Base-by-base conservation (phyloP, 2,113 vertebrate species). In the Meleagris gallopavo region DNA sequence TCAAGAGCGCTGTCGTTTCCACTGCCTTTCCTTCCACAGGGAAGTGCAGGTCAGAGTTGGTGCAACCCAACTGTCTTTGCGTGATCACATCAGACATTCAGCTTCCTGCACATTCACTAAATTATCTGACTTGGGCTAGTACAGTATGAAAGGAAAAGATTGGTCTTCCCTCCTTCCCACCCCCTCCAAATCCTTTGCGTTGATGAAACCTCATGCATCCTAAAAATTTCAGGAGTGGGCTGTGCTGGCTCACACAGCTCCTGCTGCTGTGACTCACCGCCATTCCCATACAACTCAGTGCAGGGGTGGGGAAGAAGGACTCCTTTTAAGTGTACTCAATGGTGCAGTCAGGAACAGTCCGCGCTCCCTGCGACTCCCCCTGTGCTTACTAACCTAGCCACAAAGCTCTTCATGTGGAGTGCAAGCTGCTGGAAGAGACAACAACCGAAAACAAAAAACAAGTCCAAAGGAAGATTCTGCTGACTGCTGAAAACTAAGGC, bases 131-230 rank as follows among this genome's bases (percentile, higher is more conserved):
- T 70, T 30, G 0, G 52, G 64, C 52, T 60, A 72, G 40, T 9
- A 41, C 4, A 30, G 46, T 30, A 90, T n/a, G 57, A 92, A 79
- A 36, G 66, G 72, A 70, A 72, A 83, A n/a, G 24, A 70, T 5
- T 36, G 52, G 55, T 58, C 52, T 93, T 80, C n/a, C 18, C 57
- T 90, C 75, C 64, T 54, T 83, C 73, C 82, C 80, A 73, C 82
- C 67, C 72, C 79, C 83, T 94, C 40, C 72, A 80, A 90, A 95
- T 38, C 60, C 67, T 92, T 77, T 87, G 77, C 86, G 93, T 76
- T 73, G 65, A 85, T 58, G 55, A 58, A 58, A 58, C 30, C 32
- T 58, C 30, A 58, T 66, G 81, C 74, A 48, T 66, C 89, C 83
- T 85, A 89, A 93, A 89, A 82, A 90, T 79, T 77, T 88, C 41